A percentile compares a stretch with the other conserved stretches of the same genome.
Evolutionary conservation across 1,140 invertebrate species (phyloP).

Genomic region (Apis dorsata): DNA sequence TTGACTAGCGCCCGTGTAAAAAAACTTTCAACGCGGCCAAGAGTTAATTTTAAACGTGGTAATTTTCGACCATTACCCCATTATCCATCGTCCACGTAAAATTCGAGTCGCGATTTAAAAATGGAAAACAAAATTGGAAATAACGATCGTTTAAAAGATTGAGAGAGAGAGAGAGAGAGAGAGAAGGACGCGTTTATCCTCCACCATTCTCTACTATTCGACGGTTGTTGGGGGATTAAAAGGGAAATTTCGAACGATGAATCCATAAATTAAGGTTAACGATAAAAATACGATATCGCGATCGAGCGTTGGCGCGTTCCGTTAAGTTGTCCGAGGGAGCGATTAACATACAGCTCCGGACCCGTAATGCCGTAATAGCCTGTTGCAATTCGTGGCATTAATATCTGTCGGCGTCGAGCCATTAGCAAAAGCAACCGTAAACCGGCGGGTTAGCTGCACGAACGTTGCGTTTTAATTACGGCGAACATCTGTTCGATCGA

Average conservation of each 20-base stretch:
- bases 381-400: conserved; percentile 63
- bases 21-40: no score
- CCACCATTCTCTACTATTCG: no score
- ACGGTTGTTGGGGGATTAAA: no score
- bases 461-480: conserved; percentile 67
- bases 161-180: no score
- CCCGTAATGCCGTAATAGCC: conserved; percentile 59
- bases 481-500: conserved; percentile 63
- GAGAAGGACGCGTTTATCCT: no score
- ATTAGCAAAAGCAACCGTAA: conserved; percentile 62
- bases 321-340: conserved; percentile 52
- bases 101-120: no score
- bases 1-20: no score
- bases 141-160: no score
- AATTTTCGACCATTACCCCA: no score
- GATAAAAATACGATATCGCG: conserved; percentile 50
- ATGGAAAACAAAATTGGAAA: no score
- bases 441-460: conserved; percentile 53
- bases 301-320: conserved; percentile 38
- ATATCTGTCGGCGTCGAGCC: conserved; percentile 65
- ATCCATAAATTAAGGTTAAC: conserved; percentile 23
- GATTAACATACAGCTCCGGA: conserved; percentile 58
- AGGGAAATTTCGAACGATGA: neutral
- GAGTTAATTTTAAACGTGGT: no score
- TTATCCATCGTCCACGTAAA: no score